These are phyloP conservation scores for Anseranas semipalmata DNA, from an alignment of 2,113 vertebrate genomes.

Conservation along the genomic window DNA sequence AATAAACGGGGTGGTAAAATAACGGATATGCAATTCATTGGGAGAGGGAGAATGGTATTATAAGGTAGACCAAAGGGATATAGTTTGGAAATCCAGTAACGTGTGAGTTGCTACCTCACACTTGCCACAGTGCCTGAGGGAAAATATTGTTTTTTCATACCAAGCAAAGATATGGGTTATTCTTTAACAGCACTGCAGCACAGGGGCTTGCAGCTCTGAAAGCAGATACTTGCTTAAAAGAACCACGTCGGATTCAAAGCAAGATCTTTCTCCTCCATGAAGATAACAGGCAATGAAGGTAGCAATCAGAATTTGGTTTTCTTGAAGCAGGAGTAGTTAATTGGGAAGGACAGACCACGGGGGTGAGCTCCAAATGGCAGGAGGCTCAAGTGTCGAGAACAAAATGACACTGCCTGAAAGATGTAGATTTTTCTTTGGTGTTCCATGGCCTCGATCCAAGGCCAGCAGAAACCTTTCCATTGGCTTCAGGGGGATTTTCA, in stretches of 20 bases:
- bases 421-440: background rate
- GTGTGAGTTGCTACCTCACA: constrained; percentile 41
- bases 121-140: background rate
- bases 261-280: background rate
- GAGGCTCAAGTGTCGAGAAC: background rate
- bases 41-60: background rate
- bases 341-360: background rate
- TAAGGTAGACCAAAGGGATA: background rate
- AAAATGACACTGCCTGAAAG: background rate
- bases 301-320: background rate
- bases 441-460: background rate
- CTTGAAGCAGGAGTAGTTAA: background rate
- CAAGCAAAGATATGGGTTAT: background rate
- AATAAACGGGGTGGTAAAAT: constrained; percentile 69
- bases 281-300: background rate
- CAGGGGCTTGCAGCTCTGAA: background rate
- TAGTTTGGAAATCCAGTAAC: background rate
- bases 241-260: background rate
- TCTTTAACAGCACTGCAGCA: background rate
- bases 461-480: rapidly evolving
- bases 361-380: background rate
- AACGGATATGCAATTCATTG: constrained; percentile 33
- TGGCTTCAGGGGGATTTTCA: background rate
- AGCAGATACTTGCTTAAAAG: background rate
- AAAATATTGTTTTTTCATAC: constrained; percentile 37